Evolutionary conservation across 2,797 vertebrate genomes (phyloP), one percentile per base, ranked within the genome.

Genomic region (Melanotaenia pygmaea): DNA sequence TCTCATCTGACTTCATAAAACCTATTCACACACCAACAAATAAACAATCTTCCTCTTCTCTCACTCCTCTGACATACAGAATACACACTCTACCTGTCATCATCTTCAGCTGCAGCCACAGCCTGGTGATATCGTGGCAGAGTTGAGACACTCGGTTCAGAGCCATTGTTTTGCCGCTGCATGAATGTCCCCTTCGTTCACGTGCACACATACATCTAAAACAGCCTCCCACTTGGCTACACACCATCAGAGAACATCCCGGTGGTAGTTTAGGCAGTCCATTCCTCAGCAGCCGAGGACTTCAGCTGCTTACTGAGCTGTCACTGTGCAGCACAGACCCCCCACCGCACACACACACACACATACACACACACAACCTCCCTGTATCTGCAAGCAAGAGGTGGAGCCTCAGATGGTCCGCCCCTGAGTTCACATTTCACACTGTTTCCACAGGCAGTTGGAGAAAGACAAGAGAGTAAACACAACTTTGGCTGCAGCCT

Each of bases 71-170:
- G 20, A 59, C 53, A 62, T 18, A 34, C 54, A 58, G 9, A 62
- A 67, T 8, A 57, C 64, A 47, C 66, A 64, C 72, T 64, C 53
- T 92, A 93, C 93, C 92, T 92, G 93, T 93, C 67, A 91, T 63
- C 84, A 87, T 88, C 86, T 93, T 91, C 74, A 94, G 92, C 30
- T 92, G 91, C 86, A 92, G 86, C 92, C 93, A 93, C 79, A 90
- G 89, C 75, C 87, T 84, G 89, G 90, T 91, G 87, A 89, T 92
- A 70, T 92, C 87, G 63, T 91, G 88, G 81, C 92, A 93, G 71
- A 93, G 90, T 85, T 87, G 91, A 81, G 93, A 92, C 61, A 93
- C 71, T 67, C 86, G 74, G 79, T 90, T 93, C 4, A 90, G 76
- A 81, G 87, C 87, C 91, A 92, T 91, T 1, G 69, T 67, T 70